Conservation (phyloP, 2,797 vertebrate genomes). For the Sebastes steindachneri region DNA sequence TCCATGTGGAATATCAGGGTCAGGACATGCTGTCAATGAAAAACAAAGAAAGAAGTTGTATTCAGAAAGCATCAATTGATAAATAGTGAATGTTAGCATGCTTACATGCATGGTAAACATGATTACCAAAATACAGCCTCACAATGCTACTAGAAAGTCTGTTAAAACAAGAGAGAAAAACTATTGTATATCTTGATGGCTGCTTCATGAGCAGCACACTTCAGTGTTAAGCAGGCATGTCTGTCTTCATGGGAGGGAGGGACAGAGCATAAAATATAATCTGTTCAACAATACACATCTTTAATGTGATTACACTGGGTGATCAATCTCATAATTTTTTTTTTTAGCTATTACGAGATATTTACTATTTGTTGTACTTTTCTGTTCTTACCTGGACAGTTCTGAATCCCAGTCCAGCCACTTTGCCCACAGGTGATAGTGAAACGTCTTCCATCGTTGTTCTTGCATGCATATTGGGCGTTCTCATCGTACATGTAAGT, state of each 20-base stretch:
- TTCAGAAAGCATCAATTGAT: not conserved
- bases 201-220: not conserved
- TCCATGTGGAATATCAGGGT: not conserved
- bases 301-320: not conserved
- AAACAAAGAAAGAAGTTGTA: not conserved
- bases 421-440: not conserved
- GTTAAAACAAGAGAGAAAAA: not conserved
- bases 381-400: constrained; percentile 29
- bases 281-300: not conserved
- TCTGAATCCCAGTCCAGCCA: constrained; percentile 17
- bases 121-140: too few species aligned
- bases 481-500: rapidly evolving
- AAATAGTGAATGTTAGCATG: not conserved
- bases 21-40: not conserved
- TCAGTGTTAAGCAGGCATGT: not conserved
- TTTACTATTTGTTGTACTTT: not conserved
- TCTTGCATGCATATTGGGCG: not conserved
- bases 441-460: rapidly evolving
- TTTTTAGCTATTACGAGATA: not conserved
- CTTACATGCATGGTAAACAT: not conserved
- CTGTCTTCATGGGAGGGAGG: not conserved
- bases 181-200: not conserved
- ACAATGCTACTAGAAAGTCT: not conserved
- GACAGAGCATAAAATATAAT: not conserved
- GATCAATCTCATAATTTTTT: not conserved